These are phyloP conservation scores for Chrysopilus asiliformis DNA, from an alignment of 2,888 invertebrate species.

Conservation along the genomic window DNA sequence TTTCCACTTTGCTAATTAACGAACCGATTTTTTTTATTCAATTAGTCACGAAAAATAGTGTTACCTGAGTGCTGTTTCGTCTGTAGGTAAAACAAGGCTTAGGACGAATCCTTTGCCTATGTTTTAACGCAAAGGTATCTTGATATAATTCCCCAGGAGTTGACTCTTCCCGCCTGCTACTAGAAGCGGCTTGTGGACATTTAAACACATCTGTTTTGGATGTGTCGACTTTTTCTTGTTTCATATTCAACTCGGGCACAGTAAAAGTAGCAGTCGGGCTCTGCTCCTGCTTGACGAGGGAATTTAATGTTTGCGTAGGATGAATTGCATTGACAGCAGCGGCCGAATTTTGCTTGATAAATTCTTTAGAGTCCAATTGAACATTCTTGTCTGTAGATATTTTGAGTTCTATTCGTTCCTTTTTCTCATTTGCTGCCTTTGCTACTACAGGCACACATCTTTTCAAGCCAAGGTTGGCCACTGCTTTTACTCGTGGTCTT, in stretches of 20 bases:
- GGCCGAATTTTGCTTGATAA: too few relatives aligned
- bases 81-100: slow-evolving; percentile 51
- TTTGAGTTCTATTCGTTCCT: not conserved
- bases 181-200: slow-evolving; percentile 17
- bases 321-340: too few relatives aligned
- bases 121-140: slow-evolving; percentile 36
- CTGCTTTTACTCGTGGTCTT: slow-evolving; percentile 59
- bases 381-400: not conserved
- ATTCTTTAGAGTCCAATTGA: too few relatives aligned
- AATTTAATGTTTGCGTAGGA: too few relatives aligned
- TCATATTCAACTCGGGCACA: too few relatives aligned
- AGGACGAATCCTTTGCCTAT: slow-evolving; percentile 52
- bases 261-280: too few relatives aligned
- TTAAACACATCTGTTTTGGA: slow-evolving; percentile 22
- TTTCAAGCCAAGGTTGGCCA: slow-evolving; percentile 46
- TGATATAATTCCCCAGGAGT: not conserved
- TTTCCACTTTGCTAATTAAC: slow-evolving; percentile 4
- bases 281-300: too few relatives aligned
- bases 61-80: slow-evolving; percentile 49
- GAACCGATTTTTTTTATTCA: not conserved
- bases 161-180: not conserved
- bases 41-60: not conserved
- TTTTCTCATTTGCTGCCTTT: not conserved
- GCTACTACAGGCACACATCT: not conserved
- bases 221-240: slow-evolving; percentile 4